Base-by-base conservation (phyloP, 2,797 vertebrate species). In the Siniperca undulata region DNA sequence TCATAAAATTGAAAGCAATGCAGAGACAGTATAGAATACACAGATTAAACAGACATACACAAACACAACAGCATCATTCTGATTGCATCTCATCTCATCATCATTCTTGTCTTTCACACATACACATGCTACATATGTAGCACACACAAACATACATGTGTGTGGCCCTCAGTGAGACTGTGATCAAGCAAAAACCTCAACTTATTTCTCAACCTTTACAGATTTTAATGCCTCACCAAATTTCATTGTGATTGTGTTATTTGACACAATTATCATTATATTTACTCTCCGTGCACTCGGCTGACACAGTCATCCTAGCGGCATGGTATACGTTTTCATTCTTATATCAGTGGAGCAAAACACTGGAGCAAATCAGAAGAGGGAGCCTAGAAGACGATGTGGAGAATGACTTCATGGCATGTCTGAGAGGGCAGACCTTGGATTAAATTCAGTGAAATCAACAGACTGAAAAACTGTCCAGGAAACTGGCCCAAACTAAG, bases 371-470 rank as follows among this genome's bases (percentile, higher is more conserved):
- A 27, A 20, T 46, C 38, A 48, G 46, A 42, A 3, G 42, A 65
- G 34, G 40, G 6, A 27, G 52, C 7, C 36, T 4, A 11, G 12
- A 59, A 42, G 56, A 62, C 36, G 42, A 62, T 10, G 65, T 36
- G 46, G 14, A 34, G 38, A 27, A 30, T 11, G 48, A 55, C 73
- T 74, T 74, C 66, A 36, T 13, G 46, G n/a, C 61, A n/a, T 40
- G 48, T 72, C 14, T 40, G 62, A 66, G 44, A 62, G 48, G 6
- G 13, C n/a, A 44, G 60, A 62, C 78, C 30, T 59, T 24, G 55
- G 61, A 60, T 78, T 61, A 52, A 64, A 76, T 40, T 71, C 44
- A 75, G 27, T 59, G 42, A 75, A 81, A 53, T 72, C 58, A 84
- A 24, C 68, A 48, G 66, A 65, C 50, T 36, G 68, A 70, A 60